Evolutionary conservation across 2,113 vertebrate species (phyloP), one percentile per base, ranked within the genome.

Genomic region (Cisticola juncidis): DNA sequence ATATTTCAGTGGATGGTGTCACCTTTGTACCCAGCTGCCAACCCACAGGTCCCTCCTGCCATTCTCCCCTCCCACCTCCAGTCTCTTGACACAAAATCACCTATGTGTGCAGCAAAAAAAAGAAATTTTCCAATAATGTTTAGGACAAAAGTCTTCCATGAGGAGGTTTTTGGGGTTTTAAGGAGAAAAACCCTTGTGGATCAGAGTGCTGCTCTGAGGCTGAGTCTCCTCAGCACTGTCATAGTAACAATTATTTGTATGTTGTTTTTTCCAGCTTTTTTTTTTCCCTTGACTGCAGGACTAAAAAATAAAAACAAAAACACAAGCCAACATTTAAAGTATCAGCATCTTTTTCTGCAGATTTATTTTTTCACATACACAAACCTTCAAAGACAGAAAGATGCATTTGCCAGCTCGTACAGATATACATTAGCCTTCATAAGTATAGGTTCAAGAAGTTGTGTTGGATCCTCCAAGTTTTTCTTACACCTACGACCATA

Each of bases 401-500:
- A 86, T 33, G 42, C 53, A 33, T 81, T 91, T 84, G 61, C 80
- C 72, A 81, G 44, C 70, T 94, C 9, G 2, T 94, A 76, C 54
- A 72, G 84, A 72, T 62, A 66, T 79, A 83, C 64, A 93, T 94
- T 80, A 90, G 47, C 60, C 79, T 91, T 82, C n/a, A 1, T 71
- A 62, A 90, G 56, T 36, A 86, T 5, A 86, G 79, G 90, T 86
- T 96, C 85, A 90, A 42, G 84, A 86, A 93, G 81, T 64, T 85
- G 11, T 77, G 51, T 82, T 19, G 4, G 45, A 83, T 92, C 69
- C 61, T 92, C 72, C 76, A 88, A 86, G 86, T 77, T 94, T 96
- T 93, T 88, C 90, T 95, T 93, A 92, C 93, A 96, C 92, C 93
- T 94, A 93, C 53, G 28, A 96, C 88, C 82, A 88, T 78, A 86